These are phyloP conservation scores for Tringa solitaria DNA, from an alignment of 2,113 vertebrate genomes.

Conservation along the genomic window DNA sequence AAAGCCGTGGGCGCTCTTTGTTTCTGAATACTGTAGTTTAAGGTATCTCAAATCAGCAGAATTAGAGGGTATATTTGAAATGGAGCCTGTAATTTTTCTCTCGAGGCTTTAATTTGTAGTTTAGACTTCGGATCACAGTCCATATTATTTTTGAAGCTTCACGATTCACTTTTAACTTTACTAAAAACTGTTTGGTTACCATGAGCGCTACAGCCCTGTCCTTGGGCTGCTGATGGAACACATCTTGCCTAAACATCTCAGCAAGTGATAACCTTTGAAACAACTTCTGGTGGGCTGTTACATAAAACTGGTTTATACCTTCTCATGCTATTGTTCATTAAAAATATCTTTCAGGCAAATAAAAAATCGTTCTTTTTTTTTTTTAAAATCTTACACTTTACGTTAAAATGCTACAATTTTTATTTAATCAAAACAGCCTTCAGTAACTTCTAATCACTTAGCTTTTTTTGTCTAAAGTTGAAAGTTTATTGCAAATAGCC, in stretches of 20 bases:
- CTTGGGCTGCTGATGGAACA: not conserved
- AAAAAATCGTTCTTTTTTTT: not conserved
- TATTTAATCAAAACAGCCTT: not conserved
- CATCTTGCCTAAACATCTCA: not conserved
- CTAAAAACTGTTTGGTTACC: not conserved
- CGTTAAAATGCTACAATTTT: not conserved
- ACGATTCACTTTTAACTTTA: not conserved
- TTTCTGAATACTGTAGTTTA: not conserved
- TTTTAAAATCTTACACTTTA: not conserved
- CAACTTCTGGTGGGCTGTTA: not conserved
- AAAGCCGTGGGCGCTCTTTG: not conserved
- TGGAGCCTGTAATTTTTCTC: not conserved
- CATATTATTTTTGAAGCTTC: not conserved
- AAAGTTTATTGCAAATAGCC: not conserved
- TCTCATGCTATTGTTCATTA: not conserved
- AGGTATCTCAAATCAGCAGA: not conserved
- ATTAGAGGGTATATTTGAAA: not conserved
- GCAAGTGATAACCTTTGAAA: not conserved
- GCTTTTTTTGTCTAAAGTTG: not conserved
- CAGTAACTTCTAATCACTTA: not conserved
- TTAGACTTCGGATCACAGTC: not conserved
- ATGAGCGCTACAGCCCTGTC: not conserved
- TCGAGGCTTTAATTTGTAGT: not conserved
- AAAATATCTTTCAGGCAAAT: not conserved
- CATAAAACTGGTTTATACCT: not conserved